phyloP scores from a whole-genome alignment of 2,113 vertebrate species.

The Lethenteron camtschaticum region DNA sequence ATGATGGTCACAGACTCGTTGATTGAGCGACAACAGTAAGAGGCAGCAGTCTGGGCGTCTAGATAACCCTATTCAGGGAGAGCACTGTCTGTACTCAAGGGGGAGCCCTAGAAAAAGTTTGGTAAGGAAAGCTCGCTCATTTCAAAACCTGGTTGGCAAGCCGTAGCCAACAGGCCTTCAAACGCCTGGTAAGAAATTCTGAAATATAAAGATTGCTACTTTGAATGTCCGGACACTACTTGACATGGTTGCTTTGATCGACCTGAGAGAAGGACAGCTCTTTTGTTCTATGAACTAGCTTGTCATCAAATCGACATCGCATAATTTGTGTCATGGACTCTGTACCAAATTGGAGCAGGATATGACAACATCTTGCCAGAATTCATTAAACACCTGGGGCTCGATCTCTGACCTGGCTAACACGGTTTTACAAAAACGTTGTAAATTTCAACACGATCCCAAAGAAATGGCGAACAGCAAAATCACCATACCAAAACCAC shows the following conservation, averaged over 20 bases:
- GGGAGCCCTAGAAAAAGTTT: constrained; percentile 1
- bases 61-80: neutral
- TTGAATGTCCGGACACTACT: neutral
- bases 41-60: neutral
- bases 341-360: too few species aligned
- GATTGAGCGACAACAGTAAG: constrained; percentile 1
- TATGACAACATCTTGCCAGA: too few species aligned
- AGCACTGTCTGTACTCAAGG: neutral
- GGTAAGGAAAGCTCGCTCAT: neutral
- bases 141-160: neutral
- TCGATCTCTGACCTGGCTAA: too few species aligned
- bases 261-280: neutral
- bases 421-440: too few species aligned
- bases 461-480: too few species aligned
- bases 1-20: neutral
- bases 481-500: too few species aligned
- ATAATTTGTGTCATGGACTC: too few species aligned
- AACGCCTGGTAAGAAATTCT: neutral
- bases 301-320: neutral
- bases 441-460: too few species aligned
- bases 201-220: neutral
- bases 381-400: too few species aligned
- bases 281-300: neutral
- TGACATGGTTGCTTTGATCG: neutral
- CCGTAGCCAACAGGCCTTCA: neutral